Evolutionary conservation across 1,140 invertebrate genomes (phyloP), one percentile per base, ranked within the genome.

Genomic region (Apis florea): DNA sequence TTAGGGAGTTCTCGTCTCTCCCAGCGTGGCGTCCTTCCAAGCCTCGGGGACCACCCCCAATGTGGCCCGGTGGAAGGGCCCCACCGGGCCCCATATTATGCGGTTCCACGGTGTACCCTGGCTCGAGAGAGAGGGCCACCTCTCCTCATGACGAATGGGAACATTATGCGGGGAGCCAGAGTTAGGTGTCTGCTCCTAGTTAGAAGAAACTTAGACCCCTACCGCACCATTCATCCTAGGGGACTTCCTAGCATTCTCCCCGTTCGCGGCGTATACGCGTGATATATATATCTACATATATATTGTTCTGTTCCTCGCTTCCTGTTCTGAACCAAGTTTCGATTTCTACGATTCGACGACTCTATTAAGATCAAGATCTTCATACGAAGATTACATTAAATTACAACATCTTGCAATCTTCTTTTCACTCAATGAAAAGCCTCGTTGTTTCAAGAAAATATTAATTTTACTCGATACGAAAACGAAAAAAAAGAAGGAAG

Each of bases 1-100:
- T 92, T 92, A 92, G 89, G 70, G 73, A 83, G 83, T 90, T 90
- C 88, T 90, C 90, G 89, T 89, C 87, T 90, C 88, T 91, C 91
- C 67, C 90, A 92, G 90, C 90, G 86, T 92, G 90, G 75, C 56
- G 85, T 89, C 87, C 66, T 63, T 47, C 71, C 64, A n/a, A 67
- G 69, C 13, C 69, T 51, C 72, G 61, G 56, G 83, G 90, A 91
- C 90, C 89, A 92, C 89, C 91, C 89, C 83, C 76, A 87, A 88
- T 79, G 85, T 49, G 54, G 71, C 26, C 26, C 59, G 61, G 26
- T 56, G 54, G 64, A 6, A 54, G 72, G 68, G n/a, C 58, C 67
- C 47, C 40, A 31, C 24, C 31, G 26, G 54, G 71, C 68, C 79
- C 67, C 59, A 56, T 72, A 72, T 83, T 77, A 75, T 40, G 53